A percentile compares a stretch with the other conserved stretches of the same genome.
These are phyloP conservation scores for Steatocranus sp. DNA, from an alignment of 2,797 vertebrate species.

Conservation along the genomic window DNA sequence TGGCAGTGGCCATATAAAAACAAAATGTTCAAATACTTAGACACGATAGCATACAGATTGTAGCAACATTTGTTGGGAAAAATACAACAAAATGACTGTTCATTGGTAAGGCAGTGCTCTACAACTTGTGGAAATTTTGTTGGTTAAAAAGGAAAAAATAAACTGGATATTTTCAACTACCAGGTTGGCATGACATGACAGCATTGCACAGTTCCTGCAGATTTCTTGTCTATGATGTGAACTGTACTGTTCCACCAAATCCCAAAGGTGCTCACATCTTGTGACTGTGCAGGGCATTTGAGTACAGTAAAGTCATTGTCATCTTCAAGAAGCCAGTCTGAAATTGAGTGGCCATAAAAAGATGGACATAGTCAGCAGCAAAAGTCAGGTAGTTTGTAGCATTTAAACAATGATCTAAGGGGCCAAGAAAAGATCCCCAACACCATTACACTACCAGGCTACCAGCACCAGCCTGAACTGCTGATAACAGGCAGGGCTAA, in stretches of 20 bases:
- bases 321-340: not conserved
- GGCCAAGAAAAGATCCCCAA: not conserved
- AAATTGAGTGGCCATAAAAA: not conserved
- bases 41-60: not conserved
- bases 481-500: not conserved
- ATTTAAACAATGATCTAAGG: not conserved
- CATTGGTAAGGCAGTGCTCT: not conserved
- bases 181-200: not conserved
- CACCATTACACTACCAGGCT: not conserved
- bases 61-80: not conserved
- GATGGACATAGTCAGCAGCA: not conserved
- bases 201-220: conserved; percentile 14
- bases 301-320: not conserved
- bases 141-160: not conserved
- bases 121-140: not conserved
- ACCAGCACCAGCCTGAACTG: not conserved
- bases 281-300: not conserved
- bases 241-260: conserved; percentile 34
- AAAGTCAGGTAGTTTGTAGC: not conserved
- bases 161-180: not conserved
- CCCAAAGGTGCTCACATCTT: not conserved
- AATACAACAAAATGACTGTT: not conserved
- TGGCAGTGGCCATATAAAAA: not conserved
- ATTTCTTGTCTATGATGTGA: conserved; percentile 39
- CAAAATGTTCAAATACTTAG: not conserved